phyloP scores from a whole-genome alignment of 2,797 vertebrate genomes.

The Ispidina lecontei region DNA sequence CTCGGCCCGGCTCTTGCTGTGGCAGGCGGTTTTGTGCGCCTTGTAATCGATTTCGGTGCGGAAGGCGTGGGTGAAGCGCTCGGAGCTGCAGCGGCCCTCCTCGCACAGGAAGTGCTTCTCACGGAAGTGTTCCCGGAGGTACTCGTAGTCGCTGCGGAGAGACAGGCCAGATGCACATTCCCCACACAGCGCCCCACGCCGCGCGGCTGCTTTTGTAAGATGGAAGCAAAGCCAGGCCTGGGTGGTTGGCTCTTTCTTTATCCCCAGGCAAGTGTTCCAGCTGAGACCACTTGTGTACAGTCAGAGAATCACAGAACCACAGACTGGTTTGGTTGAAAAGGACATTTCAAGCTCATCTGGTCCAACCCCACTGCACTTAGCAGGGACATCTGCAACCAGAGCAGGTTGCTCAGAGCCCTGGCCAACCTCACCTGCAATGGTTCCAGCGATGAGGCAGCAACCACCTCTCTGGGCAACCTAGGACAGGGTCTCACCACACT shows the following conservation, averaged over 20 bases:
- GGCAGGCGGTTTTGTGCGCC: slow-evolving; percentile 92
- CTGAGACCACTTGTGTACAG: neutral
- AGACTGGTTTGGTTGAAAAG: neutral
- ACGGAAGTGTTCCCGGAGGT: slow-evolving; percentile 94
- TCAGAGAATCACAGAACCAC: neutral
- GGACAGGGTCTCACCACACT: no score
- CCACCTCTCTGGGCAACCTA: no score
- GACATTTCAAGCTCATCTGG: neutral
- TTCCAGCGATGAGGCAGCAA: no score
- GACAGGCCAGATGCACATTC: neutral
- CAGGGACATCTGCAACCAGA: neutral
- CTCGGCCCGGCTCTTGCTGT: slow-evolving; percentile 96
- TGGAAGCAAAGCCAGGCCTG: neutral
- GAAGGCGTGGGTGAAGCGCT: slow-evolving; percentile 98
- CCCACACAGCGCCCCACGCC: accelerated
- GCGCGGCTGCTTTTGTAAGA: accelerated
- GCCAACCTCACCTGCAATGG: no score
- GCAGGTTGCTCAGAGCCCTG: neutral
- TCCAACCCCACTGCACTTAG: neutral
- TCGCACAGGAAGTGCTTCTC: slow-evolving; percentile 96
- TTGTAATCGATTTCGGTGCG: slow-evolving; percentile 97
- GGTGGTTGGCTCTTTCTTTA: neutral
- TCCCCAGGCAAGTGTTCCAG: neutral
- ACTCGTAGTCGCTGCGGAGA: slow-evolving; percentile 87
- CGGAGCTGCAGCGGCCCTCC: slow-evolving; percentile 91